phyloP scores from a whole-genome alignment of 2,888 invertebrate genomes.

The Bruchidius siliquastri region DNA sequence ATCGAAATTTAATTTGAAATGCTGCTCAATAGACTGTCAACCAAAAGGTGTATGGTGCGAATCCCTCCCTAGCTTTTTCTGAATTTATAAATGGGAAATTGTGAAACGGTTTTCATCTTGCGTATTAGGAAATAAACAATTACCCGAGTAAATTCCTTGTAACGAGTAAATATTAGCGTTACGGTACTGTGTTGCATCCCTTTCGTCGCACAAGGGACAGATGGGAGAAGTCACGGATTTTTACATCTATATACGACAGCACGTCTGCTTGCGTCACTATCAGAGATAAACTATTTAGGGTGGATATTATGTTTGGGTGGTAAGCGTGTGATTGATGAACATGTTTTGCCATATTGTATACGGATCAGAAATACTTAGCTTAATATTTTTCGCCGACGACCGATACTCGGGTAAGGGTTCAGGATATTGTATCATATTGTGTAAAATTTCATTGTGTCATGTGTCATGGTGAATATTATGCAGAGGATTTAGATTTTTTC shows the following conservation, averaged over 20 bases:
- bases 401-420: not conserved
- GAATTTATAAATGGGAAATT: no score
- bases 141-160: no score
- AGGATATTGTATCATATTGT: not conserved
- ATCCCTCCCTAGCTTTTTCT: no score
- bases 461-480: not conserved
- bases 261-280: slow-evolving; percentile 27
- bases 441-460: not conserved
- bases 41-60: no score
- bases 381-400: not conserved
- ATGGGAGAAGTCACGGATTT: slow-evolving; percentile 37
- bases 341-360: slow-evolving; percentile 18
- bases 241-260: slow-evolving; percentile 13
- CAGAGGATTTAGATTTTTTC: no score
- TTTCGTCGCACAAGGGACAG: slow-evolving; percentile 23
- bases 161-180: not conserved
- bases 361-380: not conserved
- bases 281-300: slow-evolving; percentile 30
- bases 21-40: no score
- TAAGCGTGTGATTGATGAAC: slow-evolving; percentile 24
- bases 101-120: no score
- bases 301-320: slow-evolving; percentile 23
- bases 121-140: no score
- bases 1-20: no score
- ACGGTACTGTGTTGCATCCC: not conserved